Evolutionary conservation across 2,888 invertebrate species (phyloP).

Genomic region (Vesta saturnalis): DNA sequence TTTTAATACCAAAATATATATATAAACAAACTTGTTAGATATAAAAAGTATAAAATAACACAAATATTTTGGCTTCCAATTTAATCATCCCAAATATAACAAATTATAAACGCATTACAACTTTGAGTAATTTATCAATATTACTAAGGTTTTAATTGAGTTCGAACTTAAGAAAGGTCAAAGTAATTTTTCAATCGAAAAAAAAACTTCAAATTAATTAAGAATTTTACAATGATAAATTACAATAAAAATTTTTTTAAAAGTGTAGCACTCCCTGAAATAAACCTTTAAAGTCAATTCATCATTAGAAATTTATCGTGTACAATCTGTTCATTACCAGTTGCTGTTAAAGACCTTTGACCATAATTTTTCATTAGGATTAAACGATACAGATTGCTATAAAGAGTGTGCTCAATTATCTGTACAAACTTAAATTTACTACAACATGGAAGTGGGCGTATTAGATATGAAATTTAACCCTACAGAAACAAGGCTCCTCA

Average conservation of each 20-base stretch:
- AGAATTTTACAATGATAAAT: constrained; percentile 11
- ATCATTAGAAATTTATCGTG: constrained; percentile 22
- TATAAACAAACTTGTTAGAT: too few species aligned
- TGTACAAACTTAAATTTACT: constrained; percentile 32
- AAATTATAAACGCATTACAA: not conserved
- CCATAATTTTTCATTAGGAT: constrained; percentile 30
- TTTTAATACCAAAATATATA: too few species aligned
- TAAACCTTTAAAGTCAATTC: constrained; percentile 13
- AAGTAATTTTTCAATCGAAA: not conserved
- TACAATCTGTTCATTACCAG: constrained; percentile 17
- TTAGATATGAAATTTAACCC: constrained; percentile 29
- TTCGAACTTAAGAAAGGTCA: not conserved
- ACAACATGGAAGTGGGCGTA: constrained; percentile 32
- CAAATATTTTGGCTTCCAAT: not conserved
- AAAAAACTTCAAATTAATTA: constrained; percentile 4
- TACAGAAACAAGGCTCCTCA: constrained; percentile 29
- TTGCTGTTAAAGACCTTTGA: constrained; percentile 24
- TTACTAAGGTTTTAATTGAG: not conserved
- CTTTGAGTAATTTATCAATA: not conserved
- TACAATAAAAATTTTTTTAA: constrained; percentile 14
- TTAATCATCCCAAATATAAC: not conserved
- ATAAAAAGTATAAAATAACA: too few species aligned
- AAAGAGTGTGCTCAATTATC: constrained; percentile 34
- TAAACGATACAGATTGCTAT: constrained; percentile 31
- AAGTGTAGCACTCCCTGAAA: constrained; percentile 9